Conservation (phyloP, 2,113 vertebrate species). For the Rhodinocichla rosea region DNA sequence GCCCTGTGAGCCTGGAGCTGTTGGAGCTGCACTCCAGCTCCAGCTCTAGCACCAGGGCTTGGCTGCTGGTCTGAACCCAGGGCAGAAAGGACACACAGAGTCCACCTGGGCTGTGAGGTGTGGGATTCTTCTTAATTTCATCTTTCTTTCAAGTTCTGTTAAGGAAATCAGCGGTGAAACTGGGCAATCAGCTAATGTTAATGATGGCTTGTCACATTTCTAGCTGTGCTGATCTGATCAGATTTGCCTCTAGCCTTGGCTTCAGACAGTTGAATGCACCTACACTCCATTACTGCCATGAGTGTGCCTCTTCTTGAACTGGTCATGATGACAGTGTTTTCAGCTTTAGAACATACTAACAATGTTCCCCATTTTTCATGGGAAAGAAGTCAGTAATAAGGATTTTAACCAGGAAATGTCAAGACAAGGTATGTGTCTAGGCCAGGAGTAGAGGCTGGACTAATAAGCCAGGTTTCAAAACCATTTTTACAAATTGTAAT, state of each 20-base stretch:
- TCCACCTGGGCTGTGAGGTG: neutral
- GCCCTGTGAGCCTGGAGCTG: neutral
- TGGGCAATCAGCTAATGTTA: neutral
- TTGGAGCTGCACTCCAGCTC: accelerated
- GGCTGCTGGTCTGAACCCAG: neutral
- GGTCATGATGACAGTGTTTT: neutral
- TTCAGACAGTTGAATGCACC: neutral
- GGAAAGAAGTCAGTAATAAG: no score
- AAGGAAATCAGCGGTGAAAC: neutral
- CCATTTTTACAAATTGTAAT: neutral
- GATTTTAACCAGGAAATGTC: neutral
- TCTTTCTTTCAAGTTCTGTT: neutral
- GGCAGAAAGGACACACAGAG: neutral
- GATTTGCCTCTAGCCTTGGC: conserved; percentile 9
- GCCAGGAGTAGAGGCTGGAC: neutral
- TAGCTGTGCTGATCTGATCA: neutral
- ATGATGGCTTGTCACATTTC: neutral
- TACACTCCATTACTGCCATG: neutral
- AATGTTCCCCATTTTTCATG: no score
- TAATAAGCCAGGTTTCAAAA: neutral
- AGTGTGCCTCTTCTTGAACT: neutral
- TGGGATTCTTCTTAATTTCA: neutral
- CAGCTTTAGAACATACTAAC: no score
- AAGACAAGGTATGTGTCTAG: neutral
- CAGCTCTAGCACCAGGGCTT: accelerated